Base-by-base conservation (phyloP, 1,140 invertebrate genomes). In the Leptopilina boulardi region DNA sequence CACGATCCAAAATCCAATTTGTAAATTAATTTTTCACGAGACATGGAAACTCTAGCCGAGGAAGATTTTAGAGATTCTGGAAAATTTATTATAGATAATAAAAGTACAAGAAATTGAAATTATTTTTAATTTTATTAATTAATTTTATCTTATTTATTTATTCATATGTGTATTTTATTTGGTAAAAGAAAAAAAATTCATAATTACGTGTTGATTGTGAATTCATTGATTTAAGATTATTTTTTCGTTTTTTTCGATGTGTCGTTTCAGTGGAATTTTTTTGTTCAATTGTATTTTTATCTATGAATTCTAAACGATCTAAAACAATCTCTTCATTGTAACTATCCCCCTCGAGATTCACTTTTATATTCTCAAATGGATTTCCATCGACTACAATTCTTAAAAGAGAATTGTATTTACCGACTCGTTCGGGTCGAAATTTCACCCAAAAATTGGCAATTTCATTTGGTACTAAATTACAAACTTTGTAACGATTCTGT, bases 1-100 rank as follows among this genome's bases (percentile, higher is more conserved):
- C 87, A 88, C 13, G 66, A 78, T 4, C 80, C 87, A 34, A 83
- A 88, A 74, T 88, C 79, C 6, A 88, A 71, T 13, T 81, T 80
- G 38, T 87, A 87, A 5, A 70, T 71, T 26, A 85, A 74, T 23
- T 30, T 76, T 23, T 26, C 23, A 54, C 4, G 23, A 73, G 23
- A 15, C 15, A 41, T 6, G 21, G 19, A 8, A 54, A 47, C 11
- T 73, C 19, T 21, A 30, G 44, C 70, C 47, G 11, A 9, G 21
- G 18, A 18, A 1, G 38, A 34, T 73, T 51, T 75, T 71, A 15
- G 9, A 13, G 26, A 38, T 15, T 23, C 75, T 74, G 30, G 6
- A 42, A 42, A 47, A 54, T n/a, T 30, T 71, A 47, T 18, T 54
- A 10, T 26, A 54, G n/a, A 71, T 9, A 23, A 47, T 18, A 26